A percentile compares a stretch with the other conserved stretches of the same genome.
Evolutionary conservation across 2,113 vertebrate species (phyloP).

Genomic region (Nymphicus hollandicus): DNA sequence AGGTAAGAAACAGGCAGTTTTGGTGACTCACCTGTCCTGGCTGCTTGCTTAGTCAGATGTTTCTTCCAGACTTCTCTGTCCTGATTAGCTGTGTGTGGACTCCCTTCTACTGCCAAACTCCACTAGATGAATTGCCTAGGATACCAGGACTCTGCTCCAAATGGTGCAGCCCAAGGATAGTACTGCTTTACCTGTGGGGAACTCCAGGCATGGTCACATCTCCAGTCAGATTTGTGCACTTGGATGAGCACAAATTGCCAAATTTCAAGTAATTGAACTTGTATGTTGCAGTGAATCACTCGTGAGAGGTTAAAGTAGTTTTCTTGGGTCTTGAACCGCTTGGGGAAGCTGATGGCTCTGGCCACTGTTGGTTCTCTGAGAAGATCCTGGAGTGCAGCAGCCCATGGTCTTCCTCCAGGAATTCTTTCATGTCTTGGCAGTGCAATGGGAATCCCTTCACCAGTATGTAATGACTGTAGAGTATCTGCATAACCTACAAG

Average conservation of each 20-base stretch:
- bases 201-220: not conserved
- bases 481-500: not conserved
- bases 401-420: not conserved
- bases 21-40: not conserved
- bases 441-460: not conserved
- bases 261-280: not conserved
- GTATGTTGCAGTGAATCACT: too few species aligned
- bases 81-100: not conserved
- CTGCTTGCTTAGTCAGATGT: too few species aligned
- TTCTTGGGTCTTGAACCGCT: not conserved
- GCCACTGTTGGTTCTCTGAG: not conserved
- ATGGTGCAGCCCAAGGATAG: accelerated
- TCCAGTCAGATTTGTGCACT: accelerated
- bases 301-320: too few species aligned
- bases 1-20: not conserved
- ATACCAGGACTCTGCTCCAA: accelerated
- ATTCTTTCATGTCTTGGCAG: accelerated
- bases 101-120: not conserved
- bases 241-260: not conserved
- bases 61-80: not conserved
- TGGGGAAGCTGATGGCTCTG: not conserved
- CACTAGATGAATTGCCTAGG: accelerated
- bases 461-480: not conserved
- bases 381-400: not conserved
- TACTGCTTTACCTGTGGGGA: not conserved